Base-by-base conservation (phyloP, 2,113 vertebrate genomes). In the Marmota flaviventris region DNA sequence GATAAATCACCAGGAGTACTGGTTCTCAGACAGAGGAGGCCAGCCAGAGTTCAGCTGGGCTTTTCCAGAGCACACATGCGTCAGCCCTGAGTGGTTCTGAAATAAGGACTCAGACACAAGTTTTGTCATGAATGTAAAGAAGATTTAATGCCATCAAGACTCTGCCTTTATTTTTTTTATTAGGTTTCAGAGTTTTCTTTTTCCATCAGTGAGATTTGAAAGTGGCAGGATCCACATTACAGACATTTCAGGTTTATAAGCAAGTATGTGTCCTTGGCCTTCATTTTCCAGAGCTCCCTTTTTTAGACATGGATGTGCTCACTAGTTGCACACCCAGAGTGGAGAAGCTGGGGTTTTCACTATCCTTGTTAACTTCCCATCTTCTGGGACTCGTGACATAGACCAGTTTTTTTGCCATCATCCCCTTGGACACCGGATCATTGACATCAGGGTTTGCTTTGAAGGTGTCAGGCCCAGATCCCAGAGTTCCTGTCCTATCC, bases 301-400 rank as follows among this genome's bases (percentile, higher is more conserved):
- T n/a, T 83, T 58, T 48, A 81, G 20, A 20, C 24, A 0, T 7
- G 32, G 18, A 6, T 76, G 3, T 12, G 11, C 9, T 93, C 61
- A 2, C 39, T 70, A 32, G 32, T 70, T 8, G 14, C 32, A 1
- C n/a, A 7, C 0, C 0, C 4, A 3, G 6, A 0, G 34, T 4
- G 13, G 29, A 67, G 67, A 37, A 58, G 53, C 81, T 8, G 20
- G 45, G 78, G 42, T 29, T n/a, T 16, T 18, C 1, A 0, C 76
- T 45, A 1, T 48, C 63, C 9, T 82, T 20, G 5, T 25, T 42
- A 88, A 69, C 61, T 29, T 70, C 22, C 0, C 0, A 2, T 67
- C 56, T 34, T 67, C 39, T 32, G 45, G 29, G 56, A n/a, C 48
- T 48, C 20, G 0, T 2, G 48, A 65, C 63, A 65, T 61, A 88